Base-by-base conservation (phyloP, 2,888 invertebrate genomes). In the Rotaria magnacalcarata region DNA sequence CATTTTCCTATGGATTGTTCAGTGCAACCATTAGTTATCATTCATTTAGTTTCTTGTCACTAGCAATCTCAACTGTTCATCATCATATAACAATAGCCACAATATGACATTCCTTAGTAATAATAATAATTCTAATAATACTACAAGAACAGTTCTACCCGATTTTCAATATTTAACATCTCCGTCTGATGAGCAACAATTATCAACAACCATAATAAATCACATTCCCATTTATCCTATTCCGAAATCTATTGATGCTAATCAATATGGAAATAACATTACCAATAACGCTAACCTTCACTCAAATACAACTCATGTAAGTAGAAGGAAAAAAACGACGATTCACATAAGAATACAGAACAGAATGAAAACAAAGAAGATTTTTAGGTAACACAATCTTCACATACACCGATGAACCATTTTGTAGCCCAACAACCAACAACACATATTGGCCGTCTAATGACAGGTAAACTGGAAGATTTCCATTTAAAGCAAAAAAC, bases 91-190 rank as follows among this genome's bases (percentile, higher is more conserved):
- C 34, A 67, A 67, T 67, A 67, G 67, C 67, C 67, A 67, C 34
- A 34, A 67, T 34, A 67, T 34, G 34, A 67, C 67, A 67, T 67
- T 67, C 67, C 67, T 67, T 27, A 67, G 34, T 47, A 47, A 43
- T 21, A 34, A 74, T 19, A 74, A 74, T 74, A 21, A 24, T 19
- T 34, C 34, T 34, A 34, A 34, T 34, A 10, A 21, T 5, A 24
- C 43, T 24, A 43, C 24, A 24, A 47, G 24, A 75, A 75, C 75
- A 43, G 6, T 47, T 41, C 47, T 47, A 43, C 47, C 75, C 75
- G 43, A 75, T 43, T 75, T 75, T 75, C 75, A 75, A 75, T 75
- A 43, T 75, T 47, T 75, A 75, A 43, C 75, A 41, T 75, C 75
- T 6, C 16, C 67, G 8, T 67, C 67, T 3, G 34, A n/a, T 67